These are phyloP conservation scores for Papilio polytes DNA, from an alignment of 1,140 invertebrate species.

Conservation along the genomic window DNA sequence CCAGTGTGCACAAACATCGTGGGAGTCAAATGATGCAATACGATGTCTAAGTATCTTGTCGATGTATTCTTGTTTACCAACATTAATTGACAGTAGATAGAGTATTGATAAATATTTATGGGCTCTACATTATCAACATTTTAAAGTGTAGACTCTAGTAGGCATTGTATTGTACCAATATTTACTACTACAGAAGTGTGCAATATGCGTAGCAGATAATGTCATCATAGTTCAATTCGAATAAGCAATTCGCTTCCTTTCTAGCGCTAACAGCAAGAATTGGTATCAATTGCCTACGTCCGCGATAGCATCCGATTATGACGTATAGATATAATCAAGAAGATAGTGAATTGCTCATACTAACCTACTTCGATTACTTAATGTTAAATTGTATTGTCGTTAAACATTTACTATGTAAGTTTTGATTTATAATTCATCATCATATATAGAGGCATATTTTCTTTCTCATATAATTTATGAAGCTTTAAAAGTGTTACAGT, in stretches of 20 bases:
- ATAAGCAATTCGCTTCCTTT: not conserved
- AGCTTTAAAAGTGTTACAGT: not conserved
- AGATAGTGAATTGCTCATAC: constrained; percentile 12
- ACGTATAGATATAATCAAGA: not conserved
- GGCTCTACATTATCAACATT: not conserved
- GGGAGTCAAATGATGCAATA: constrained; percentile 46
- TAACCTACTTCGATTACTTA: not conserved
- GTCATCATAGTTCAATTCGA: constrained; percentile 2
- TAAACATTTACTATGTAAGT: not conserved
- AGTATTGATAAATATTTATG: not conserved
- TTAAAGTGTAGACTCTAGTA: not conserved
- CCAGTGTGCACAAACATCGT: constrained; percentile 67
- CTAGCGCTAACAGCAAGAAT: not conserved
- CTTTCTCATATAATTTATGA: not conserved
- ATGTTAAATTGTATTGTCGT: not conserved
- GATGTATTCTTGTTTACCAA: constrained; percentile 20
- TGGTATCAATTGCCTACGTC: constrained; percentile 6
- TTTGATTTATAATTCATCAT: not conserved
- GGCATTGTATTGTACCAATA: not conserved
- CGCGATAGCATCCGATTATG: not conserved
- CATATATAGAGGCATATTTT: not conserved
- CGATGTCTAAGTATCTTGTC: not conserved
- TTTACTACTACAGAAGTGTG: not conserved
- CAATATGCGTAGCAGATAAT: not conserved
- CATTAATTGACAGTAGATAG: constrained; percentile 1